These are phyloP conservation scores for Caenorhabditis auriculariae DNA, from an alignment of 2,888 invertebrate genomes.

Conservation along the genomic window DNA sequence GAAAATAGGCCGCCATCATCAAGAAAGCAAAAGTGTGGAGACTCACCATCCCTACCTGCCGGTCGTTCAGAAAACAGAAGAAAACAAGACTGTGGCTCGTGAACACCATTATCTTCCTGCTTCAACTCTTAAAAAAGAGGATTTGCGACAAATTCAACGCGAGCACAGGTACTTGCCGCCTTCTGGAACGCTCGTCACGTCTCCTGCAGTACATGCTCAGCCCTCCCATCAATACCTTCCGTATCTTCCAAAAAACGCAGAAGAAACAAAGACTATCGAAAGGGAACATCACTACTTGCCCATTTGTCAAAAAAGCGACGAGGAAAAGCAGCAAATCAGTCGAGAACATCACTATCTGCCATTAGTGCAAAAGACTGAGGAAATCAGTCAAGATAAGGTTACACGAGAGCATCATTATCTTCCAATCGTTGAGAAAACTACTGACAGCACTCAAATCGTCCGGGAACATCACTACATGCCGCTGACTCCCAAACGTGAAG, in stretches of 20 bases:
- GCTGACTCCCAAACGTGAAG: constrained; percentile 15
- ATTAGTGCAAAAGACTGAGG: constrained; percentile 13
- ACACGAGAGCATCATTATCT: constrained; percentile 21
- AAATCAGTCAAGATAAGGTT: constrained; percentile 12
- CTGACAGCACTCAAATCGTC: constrained; percentile 17
- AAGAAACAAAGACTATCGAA: too few species aligned
- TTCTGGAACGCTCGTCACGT: too few species aligned
- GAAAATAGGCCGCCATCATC: too few species aligned
- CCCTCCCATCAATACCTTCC: too few species aligned
- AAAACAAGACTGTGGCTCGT: background rate
- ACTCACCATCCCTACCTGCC: constrained; percentile 18
- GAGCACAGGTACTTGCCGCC: too few species aligned
- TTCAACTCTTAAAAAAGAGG: too few species aligned
- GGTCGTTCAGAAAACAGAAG: constrained; percentile 10
- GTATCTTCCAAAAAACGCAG: too few species aligned
- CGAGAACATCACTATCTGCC: constrained; percentile 19
- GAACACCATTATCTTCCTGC: too few species aligned
- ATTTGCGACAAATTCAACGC: too few species aligned
- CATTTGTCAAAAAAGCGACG: background rate
- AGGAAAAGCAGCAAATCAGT: constrained; percentile 12
- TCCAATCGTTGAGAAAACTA: constrained; percentile 15
- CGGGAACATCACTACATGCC: constrained; percentile 27
- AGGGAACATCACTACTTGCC: background rate
- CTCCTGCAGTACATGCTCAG: too few species aligned
- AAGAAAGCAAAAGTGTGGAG: background rate